Evolutionary conservation across 2,113 vertebrate genomes (phyloP), one percentile per base, ranked within the genome.

Genomic region (Pachycephala philippinensis): DNA sequence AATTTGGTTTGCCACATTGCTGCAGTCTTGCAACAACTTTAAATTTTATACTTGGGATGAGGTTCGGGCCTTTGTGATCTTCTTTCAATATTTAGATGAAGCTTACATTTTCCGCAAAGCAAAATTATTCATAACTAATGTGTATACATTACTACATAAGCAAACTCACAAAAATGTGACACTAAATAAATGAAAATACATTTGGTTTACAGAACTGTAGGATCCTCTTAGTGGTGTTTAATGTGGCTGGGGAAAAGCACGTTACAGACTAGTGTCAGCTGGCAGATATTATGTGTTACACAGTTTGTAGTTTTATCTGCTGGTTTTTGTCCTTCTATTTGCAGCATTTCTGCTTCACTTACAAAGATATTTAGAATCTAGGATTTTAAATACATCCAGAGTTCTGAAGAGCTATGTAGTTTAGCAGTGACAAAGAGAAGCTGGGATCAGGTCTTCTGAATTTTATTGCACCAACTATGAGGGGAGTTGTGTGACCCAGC

Each of bases 381-480:
- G 17, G 24, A 75, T 49, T 91, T 84, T 28, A 68, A 80, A 72
- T n/a, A 64, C 7, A 57, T 17, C 5, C 39, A 70, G 37, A 50
- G 53, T 75, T 78, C 44, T 70, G 59, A 84, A 61, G 59, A 86
- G 42, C 52, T 42, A 18, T 54, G 59, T 33, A 16, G 37, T 72
- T 89, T 12, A 35, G 56, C 61, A 64, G 35, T 71, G 37, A 53
- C 63, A 66, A 59, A 72, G 26, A 89, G 37, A 28, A 77, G 44
- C 9, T 57, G 65, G 28, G 11, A 17, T 82, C 61, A 63, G 33
- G 42, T 49, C 7, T 39, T 47, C 83, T 61, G 61, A 64, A 33
- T 87, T 75, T 50, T 60, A 66, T 0, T 81, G 42, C 4, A 5
- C 10, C 1, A 0, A 1, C 35, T 74, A 3, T 33, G 24, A 70